Percentiles rank a stretch among this genome's conserved stretches.
phyloP scores from a whole-genome alignment of 2,113 vertebrate species.

The Nicator chloris region DNA sequence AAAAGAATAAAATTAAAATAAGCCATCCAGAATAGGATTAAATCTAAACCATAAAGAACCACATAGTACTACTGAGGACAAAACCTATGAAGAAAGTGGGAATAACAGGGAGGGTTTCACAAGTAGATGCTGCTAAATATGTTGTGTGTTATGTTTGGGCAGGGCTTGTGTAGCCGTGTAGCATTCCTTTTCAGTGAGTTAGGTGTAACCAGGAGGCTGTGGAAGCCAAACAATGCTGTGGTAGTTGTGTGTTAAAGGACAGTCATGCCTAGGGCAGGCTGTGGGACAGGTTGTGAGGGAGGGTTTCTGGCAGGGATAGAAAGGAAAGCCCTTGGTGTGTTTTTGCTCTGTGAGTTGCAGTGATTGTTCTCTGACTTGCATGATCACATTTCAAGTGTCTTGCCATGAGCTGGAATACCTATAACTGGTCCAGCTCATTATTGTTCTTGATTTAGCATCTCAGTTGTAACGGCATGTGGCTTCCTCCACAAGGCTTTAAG shows the following conservation, averaged over 20 bases:
- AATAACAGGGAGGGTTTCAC: not conserved
- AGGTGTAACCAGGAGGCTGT: not conserved
- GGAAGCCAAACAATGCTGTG: not conserved
- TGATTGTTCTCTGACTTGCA: not conserved
- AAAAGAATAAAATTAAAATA: not conserved
- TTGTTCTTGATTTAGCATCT: not conserved
- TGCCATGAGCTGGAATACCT: not conserved
- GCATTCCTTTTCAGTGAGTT: conserved; percentile 32
- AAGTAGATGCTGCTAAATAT: not conserved
- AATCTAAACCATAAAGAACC: not conserved
- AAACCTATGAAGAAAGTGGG: not conserved
- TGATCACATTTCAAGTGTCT: not conserved
- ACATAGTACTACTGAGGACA: not conserved
- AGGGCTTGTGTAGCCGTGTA: not conserved
- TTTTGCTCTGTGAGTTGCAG: not conserved
- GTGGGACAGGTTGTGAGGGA: not conserved
- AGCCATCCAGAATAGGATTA: not conserved
- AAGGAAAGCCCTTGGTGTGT: not conserved
- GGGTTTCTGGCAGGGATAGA: not conserved
- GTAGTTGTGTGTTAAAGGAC: not conserved
- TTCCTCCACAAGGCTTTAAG: not conserved
- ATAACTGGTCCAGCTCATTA: not conserved
- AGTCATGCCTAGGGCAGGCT: not conserved
- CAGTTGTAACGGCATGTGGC: not conserved
- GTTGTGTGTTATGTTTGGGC: not conserved